These are phyloP conservation scores for Psococerastis gibbosa DNA, from an alignment of 2,888 invertebrate species.

Conservation along the genomic window DNA sequence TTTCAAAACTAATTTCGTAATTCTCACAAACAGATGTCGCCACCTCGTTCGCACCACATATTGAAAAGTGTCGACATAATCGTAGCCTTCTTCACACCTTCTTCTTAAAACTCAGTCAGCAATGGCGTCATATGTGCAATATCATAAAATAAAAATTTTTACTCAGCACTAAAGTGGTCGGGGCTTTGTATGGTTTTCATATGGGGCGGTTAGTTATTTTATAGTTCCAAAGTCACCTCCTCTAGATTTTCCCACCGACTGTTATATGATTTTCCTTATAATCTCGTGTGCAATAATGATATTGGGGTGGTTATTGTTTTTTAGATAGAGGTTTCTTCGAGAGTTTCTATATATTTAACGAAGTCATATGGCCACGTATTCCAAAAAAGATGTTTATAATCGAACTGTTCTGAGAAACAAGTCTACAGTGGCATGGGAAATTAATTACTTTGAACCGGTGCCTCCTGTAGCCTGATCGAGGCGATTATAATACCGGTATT, in stretches of 20 bases:
- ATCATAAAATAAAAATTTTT: constrained; percentile 10
- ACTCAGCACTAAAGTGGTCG: background rate
- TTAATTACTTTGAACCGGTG: no score
- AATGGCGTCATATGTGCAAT: constrained; percentile 9
- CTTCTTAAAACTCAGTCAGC: background rate
- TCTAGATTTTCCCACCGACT: background rate
- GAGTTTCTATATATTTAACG: no score
- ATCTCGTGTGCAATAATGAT: no score
- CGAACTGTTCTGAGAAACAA: no score
- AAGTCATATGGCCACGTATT: no score
- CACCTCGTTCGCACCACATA: background rate
- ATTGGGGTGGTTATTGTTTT: no score
- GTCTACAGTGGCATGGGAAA: no score
- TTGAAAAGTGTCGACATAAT: background rate
- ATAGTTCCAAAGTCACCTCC: background rate
- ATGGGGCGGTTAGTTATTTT: background rate
- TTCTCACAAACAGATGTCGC: constrained; percentile 9
- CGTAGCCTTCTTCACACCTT: no score
- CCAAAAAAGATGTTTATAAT: no score
- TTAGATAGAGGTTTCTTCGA: no score
- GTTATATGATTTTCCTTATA: background rate
- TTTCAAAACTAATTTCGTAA: constrained; percentile 10
- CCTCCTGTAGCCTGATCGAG: no score
- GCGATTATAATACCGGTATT: no score
- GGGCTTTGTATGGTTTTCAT: background rate